Percentiles rank a stretch among this genome's conserved stretches.
Conservation (phyloP, 2,888 invertebrate species). For the Bugulina stolonifera region DNA sequence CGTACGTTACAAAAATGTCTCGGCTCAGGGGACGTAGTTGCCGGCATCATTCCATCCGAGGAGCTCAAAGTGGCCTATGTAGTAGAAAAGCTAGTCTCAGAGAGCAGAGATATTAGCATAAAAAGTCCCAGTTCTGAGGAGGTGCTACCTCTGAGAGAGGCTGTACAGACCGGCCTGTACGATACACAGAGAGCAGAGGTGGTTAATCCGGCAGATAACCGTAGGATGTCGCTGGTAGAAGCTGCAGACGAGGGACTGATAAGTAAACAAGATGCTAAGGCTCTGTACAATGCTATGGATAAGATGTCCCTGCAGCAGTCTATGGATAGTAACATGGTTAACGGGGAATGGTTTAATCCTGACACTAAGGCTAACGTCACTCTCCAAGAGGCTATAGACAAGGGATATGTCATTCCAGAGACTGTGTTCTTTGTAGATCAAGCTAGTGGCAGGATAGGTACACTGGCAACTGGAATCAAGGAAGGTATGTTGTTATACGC, state of each 20-base stretch:
- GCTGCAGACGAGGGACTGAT: slow-evolving; percentile 27
- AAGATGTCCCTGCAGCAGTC: slow-evolving; percentile 4
- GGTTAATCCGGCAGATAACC: slow-evolving; percentile 41
- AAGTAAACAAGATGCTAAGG: slow-evolving; percentile 4
- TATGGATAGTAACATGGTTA: slow-evolving; percentile 23
- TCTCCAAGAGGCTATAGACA: slow-evolving; percentile 14
- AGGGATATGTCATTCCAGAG: slow-evolving; percentile 20
- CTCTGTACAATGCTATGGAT: slow-evolving; percentile 20
- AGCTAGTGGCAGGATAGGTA: slow-evolving; percentile 10
- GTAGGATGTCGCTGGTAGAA: slow-evolving; percentile 41
- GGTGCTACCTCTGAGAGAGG: slow-evolving; percentile 16
- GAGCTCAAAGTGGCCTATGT: slow-evolving; percentile 20
- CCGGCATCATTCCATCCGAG: background rate
- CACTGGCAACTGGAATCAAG: slow-evolving; percentile 9
- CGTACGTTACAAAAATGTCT: background rate
- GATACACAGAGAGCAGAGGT: slow-evolving; percentile 55
- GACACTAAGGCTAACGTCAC: slow-evolving; percentile 6
- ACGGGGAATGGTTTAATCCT: slow-evolving; percentile 14
- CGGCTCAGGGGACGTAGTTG: background rate
- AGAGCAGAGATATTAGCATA: background rate
- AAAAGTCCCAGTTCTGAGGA: background rate
- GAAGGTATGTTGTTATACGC: slow-evolving; percentile 11
- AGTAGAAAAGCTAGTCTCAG: slow-evolving; percentile 2
- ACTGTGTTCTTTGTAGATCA: slow-evolving; percentile 20
- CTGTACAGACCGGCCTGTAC: slow-evolving; percentile 14